These are phyloP conservation scores for Xenopus borealis DNA, from an alignment of 2,113 vertebrate species.

Conservation along the genomic window DNA sequence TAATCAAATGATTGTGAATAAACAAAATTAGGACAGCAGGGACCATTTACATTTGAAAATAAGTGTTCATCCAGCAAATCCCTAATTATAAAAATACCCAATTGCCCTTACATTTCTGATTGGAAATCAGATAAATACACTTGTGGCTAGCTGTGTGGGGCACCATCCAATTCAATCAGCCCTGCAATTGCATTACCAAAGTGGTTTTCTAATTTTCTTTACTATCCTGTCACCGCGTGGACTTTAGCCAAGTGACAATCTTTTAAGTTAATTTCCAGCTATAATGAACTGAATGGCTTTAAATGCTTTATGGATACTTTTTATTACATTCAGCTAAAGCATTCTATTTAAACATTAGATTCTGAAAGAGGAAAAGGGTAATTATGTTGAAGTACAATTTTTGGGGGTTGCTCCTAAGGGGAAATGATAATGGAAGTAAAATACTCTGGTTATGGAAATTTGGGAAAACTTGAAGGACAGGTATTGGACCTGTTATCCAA, in stretches of 20 bases:
- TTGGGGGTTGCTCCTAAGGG: too few relatives aligned
- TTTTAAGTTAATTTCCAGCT: slow-evolving; percentile 2
- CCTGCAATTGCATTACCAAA: neutral
- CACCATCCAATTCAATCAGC: slow-evolving; percentile 1
- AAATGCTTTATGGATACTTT: slow-evolving; percentile 9
- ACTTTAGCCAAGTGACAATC: neutral
- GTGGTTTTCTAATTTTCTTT: slow-evolving; percentile 6
- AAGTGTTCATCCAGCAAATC: slow-evolving; percentile 1
- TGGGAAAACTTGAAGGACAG: too few relatives aligned
- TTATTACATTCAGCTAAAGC: neutral
- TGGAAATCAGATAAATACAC: neutral
- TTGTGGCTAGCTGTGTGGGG: slow-evolving; percentile 1
- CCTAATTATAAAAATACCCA: slow-evolving; percentile 5
- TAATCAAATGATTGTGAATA: neutral
- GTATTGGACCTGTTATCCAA: too few relatives aligned
- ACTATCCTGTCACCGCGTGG: neutral
- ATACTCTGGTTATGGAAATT: too few relatives aligned
- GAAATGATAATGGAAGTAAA: too few relatives aligned
- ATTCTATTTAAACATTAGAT: neutral
- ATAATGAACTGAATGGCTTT: slow-evolving; percentile 3
- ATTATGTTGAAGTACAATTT: neutral
- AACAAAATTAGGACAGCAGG: neutral
- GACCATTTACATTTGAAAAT: neutral
- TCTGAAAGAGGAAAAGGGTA: neutral
- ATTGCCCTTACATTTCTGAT: neutral